Conservation (phyloP, 2,113 vertebrate genomes). For the Aldabrachelys gigantea region DNA sequence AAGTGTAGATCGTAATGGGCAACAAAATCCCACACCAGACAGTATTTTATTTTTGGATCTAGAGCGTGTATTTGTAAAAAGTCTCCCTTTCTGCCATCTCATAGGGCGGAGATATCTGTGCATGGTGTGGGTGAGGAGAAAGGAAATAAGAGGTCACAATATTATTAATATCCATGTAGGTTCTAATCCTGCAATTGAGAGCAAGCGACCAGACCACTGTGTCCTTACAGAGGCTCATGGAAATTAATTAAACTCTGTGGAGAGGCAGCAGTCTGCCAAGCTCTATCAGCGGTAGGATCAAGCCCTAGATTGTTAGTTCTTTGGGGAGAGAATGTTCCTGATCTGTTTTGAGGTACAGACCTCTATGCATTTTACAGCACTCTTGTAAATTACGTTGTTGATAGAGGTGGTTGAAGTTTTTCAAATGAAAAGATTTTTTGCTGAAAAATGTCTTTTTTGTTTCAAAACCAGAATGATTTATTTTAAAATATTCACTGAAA, state of each 20-base stretch:
- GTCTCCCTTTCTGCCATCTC: constrained; percentile 3
- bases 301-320: rapidly evolving
- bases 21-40: not conserved
- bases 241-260: not conserved
- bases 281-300: not conserved
- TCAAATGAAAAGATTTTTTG: not conserved
- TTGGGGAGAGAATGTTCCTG: not conserved
- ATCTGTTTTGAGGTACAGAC: not conserved
- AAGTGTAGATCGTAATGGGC: not conserved
- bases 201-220: not conserved
- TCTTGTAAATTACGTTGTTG: not conserved
- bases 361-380: not conserved
- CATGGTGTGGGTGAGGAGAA: not conserved
- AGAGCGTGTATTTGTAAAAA: not conserved
- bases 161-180: not conserved
- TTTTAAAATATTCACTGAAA: not conserved
- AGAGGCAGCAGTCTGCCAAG: not conserved
- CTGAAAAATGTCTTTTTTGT: not conserved
- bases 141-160: not conserved
- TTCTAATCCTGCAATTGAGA: not conserved
- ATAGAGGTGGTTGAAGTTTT: not conserved
- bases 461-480: not conserved
- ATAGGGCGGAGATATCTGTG: not conserved
- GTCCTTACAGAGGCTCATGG: not conserved
- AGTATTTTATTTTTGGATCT: constrained; percentile 10